These are phyloP conservation scores for Tanypteryx hageni DNA, from an alignment of 2,888 invertebrate genomes.

Conservation along the genomic window DNA sequence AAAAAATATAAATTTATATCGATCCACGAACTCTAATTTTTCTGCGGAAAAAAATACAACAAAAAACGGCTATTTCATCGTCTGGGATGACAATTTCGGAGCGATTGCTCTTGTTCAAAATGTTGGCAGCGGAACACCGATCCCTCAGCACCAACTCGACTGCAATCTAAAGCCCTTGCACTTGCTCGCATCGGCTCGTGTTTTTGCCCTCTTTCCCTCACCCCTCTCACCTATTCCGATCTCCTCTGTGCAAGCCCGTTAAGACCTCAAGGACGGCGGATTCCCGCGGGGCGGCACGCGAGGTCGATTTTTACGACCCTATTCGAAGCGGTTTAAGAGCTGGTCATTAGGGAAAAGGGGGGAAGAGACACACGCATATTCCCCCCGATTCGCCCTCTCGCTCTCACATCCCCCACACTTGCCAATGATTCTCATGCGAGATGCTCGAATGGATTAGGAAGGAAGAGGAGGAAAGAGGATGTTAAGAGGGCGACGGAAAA, in stretches of 20 bases:
- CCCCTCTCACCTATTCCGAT: background rate
- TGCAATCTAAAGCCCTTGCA: constrained; percentile 21
- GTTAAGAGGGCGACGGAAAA: background rate
- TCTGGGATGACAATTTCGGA: too few species aligned
- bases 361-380: background rate
- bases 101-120: background rate
- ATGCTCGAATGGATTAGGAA: background rate
- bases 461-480: background rate
- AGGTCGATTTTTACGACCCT: constrained; percentile 6
- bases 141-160: background rate
- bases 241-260: too few species aligned
- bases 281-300: constrained; percentile 20
- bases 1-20: too few species aligned
- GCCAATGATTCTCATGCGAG: background rate
- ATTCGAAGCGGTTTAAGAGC: constrained; percentile 26
- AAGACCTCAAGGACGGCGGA: constrained; percentile 13
- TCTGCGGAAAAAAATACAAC: too few species aligned
- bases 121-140: background rate
- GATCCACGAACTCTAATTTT: too few species aligned
- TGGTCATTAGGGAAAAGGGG: constrained; percentile 11
- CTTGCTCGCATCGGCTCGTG: background rate
- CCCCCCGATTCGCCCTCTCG: too few species aligned
- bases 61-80: too few species aligned
- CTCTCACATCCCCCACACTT: background rate
- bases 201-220: background rate